These are phyloP conservation scores for Ancistrus triradiatus DNA, from an alignment of 2,113 vertebrate species.

Conservation along the genomic window DNA sequence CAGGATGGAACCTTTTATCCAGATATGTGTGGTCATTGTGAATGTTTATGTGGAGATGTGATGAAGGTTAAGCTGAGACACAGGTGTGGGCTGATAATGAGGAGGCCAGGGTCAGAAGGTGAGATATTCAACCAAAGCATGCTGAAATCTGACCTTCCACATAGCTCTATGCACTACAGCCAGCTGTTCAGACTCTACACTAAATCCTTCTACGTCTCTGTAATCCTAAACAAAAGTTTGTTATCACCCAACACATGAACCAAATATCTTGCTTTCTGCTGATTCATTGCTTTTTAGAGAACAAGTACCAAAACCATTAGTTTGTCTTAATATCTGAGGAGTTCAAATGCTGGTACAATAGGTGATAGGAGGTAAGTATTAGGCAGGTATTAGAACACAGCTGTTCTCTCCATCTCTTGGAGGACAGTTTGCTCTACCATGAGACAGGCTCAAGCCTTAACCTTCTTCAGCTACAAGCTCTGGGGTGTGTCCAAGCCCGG, in stretches of 20 bases:
- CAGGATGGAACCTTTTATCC: not conserved
- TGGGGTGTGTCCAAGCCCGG: conserved; percentile 34
- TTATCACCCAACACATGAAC: too few relatives aligned
- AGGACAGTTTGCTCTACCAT: not conserved
- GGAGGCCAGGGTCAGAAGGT: conserved; percentile 25
- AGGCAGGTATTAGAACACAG: too few relatives aligned
- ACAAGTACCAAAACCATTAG: too few relatives aligned
- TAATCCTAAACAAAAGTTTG: too few relatives aligned
- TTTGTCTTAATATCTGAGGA: too few relatives aligned
- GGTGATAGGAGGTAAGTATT: too few relatives aligned
- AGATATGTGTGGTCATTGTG: not conserved
- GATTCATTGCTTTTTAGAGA: too few relatives aligned
- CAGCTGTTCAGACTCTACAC: conserved; percentile 52
- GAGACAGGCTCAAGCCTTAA: conserved; percentile 7
- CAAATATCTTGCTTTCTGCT: too few relatives aligned
- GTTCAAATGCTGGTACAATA: too few relatives aligned
- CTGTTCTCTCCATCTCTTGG: too few relatives aligned
- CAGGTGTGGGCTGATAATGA: conserved; percentile 24
- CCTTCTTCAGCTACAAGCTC: conserved; percentile 13
- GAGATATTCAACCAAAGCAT: conserved; percentile 2
- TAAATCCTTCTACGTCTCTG: conserved; percentile 6
- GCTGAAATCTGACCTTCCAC: conserved; percentile 47
- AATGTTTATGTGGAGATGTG: not conserved
- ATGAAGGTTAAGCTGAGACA: conserved; percentile 11
- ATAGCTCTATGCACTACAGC: conserved; percentile 30